Percentiles rank a stretch among this genome's conserved stretches.
Conservation (phyloP, 1,140 invertebrate species). For the Rhagoletis pomonella region DNA sequence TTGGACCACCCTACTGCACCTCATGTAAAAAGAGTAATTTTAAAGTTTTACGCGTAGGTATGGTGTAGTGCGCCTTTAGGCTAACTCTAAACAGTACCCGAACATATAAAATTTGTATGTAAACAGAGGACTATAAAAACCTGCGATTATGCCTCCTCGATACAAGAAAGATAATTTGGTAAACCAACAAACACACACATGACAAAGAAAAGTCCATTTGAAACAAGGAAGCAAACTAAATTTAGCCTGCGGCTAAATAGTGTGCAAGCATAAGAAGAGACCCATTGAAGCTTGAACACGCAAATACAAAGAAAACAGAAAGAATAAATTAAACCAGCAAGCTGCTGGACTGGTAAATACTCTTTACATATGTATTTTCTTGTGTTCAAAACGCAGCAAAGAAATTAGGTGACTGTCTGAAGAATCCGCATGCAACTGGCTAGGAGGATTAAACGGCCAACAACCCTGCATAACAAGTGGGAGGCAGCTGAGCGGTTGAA, state of each 20-base stretch:
- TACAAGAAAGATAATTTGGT: background rate
- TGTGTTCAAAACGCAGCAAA: background rate
- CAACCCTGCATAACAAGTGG: conserved; percentile 9
- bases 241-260: background rate
- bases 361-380: background rate
- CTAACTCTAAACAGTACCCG: background rate
- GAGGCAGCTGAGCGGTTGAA: background rate
- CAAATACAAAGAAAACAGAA: background rate
- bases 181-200: conserved; percentile 1
- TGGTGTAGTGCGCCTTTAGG: background rate
- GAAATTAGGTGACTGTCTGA: background rate
- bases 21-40: no score
- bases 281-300: background rate
- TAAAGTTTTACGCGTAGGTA: background rate
- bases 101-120: background rate
- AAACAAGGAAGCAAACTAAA: conserved; percentile 12
- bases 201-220: background rate
- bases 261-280: background rate
- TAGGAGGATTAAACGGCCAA: background rate
- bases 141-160: background rate
- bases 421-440: background rate
- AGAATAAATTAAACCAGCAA: background rate
- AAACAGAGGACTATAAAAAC: background rate
- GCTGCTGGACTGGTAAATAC: background rate
- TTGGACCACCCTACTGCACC: no score